Conservation (phyloP, 2,113 vertebrate genomes). For the Oxyura jamaicensis region DNA sequence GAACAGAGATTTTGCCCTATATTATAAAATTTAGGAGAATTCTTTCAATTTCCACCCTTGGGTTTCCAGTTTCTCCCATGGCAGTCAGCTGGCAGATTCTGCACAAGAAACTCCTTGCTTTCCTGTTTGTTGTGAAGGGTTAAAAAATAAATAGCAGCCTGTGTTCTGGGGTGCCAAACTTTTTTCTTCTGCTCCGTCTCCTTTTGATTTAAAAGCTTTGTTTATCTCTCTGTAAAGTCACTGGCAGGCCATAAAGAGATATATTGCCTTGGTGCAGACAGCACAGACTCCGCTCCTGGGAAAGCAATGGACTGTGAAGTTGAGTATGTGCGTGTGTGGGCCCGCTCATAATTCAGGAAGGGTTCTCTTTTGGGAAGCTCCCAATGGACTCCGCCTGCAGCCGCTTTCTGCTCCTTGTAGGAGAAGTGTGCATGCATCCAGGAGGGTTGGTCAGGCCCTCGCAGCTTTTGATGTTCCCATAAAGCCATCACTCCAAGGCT, state of each 20-base stretch:
- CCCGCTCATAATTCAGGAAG: conserved; percentile 55
- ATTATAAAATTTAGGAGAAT: neutral
- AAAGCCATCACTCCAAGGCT: conserved; percentile 55
- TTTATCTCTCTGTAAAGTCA: conserved; percentile 68
- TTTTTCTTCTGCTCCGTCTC: conserved; percentile 28
- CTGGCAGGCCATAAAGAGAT: conserved; percentile 68
- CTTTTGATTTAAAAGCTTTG: conserved; percentile 74
- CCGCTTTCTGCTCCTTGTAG: neutral
- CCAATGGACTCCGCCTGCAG: conserved; percentile 18
- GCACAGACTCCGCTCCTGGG: conserved; percentile 43
- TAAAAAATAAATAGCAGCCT: neutral
- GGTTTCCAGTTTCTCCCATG: neutral
- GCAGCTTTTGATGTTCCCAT: conserved; percentile 54
- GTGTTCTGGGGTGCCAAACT: conserved; percentile 39
- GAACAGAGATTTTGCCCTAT: neutral
- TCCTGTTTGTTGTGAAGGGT: conserved; percentile 24
- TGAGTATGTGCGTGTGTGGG: conserved; percentile 69
- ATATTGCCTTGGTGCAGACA: conserved; percentile 71
- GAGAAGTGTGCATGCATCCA: neutral
- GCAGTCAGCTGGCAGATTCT: neutral
- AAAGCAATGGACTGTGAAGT: conserved; percentile 62
- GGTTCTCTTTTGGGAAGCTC: conserved; percentile 62
- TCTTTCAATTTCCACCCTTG: neutral
- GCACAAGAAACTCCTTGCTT: neutral
- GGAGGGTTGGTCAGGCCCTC: conserved; percentile 35